Evolutionary conservation across 1,140 invertebrate species (phyloP), one percentile per base, ranked within the genome.

Genomic region (Aphidius ervi): DNA sequence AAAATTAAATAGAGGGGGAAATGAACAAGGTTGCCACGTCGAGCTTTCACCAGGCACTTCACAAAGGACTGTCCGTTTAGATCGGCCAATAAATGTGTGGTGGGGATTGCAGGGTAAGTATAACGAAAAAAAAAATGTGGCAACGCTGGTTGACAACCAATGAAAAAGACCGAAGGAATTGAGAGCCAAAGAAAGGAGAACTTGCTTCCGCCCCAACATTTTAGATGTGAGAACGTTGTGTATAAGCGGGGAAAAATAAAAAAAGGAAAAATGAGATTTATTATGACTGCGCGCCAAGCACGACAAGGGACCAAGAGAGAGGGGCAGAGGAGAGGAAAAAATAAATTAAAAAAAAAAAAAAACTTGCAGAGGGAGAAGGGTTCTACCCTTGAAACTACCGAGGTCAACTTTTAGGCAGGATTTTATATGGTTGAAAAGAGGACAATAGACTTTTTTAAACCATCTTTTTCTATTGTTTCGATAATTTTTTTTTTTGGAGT

Each of bases 381-480:
- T 67, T 66, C 74, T 78, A 80, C 76, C 77, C 77, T 80, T 78
- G 77, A 80, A 79, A 79, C 74, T 79, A 53, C 61, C 77, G 77
- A 80, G 78, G 78, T 80, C 77, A 80, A 76, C 76, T 72, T 77
- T 79, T 75, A 75, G 76, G 74, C 73, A 74, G 67, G 68, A 68
- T 68, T 66, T 59, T 59, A 48, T 42, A 37, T 56, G 50, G 54
- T 46, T 65, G 71, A 23, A 68, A 63, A 66, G 43, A 63, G 48
- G 61, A 37, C 49, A 50, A 65, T 37, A 61, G 43, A 66, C 31
- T 46, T 54, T 54, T 50, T 9, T 37, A 23, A 5, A 50, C 10
- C 9, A 8, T 3, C 10, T n/a, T 6, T 50, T 50, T 50, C 16
- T 31, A 10, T n/a, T n/a, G 20, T 59, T 9, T 49, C 20, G 10